A percentile compares a stretch with the other conserved stretches of the same genome.
Conservation (phyloP, 2,888 invertebrate species). For the Heliconius sara region DNA sequence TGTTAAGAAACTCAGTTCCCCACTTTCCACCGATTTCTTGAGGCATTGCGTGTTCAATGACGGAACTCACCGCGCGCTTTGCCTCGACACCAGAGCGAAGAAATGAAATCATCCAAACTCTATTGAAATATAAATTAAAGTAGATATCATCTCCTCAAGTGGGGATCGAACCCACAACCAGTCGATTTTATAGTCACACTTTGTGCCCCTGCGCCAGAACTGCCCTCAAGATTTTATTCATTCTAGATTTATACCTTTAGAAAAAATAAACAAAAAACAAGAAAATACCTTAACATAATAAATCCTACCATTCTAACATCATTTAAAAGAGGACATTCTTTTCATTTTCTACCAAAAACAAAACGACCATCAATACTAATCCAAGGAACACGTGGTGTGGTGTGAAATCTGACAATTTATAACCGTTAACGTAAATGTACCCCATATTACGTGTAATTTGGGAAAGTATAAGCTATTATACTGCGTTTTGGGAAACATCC, state of each 20-base stretch:
- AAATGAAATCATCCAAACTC: no score
- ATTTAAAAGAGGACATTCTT: background rate
- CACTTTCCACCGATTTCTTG: no score
- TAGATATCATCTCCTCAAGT: no score
- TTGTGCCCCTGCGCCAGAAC: no score
- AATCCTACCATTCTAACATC: background rate
- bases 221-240: no score
- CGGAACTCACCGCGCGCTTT: no score
- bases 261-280: background rate
- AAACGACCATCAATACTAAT: slow-evolving; percentile 52
- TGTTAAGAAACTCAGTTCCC: no score
- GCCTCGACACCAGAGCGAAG: no score
- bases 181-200: no score
- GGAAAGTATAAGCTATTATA: slow-evolving; percentile 58
- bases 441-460: slow-evolving; percentile 69
- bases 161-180: no score
- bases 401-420: slow-evolving; percentile 59
- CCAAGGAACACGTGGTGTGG: slow-evolving; percentile 56
- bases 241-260: background rate
- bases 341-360: slow-evolving; percentile 21
- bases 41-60: no score
- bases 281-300: background rate
- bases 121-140: no score
- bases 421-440: slow-evolving; percentile 58
- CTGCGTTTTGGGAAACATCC: slow-evolving; percentile 51